These are phyloP conservation scores for Poecilia latipinna DNA, from an alignment of 2,113 vertebrate species.

Conservation along the genomic window DNA sequence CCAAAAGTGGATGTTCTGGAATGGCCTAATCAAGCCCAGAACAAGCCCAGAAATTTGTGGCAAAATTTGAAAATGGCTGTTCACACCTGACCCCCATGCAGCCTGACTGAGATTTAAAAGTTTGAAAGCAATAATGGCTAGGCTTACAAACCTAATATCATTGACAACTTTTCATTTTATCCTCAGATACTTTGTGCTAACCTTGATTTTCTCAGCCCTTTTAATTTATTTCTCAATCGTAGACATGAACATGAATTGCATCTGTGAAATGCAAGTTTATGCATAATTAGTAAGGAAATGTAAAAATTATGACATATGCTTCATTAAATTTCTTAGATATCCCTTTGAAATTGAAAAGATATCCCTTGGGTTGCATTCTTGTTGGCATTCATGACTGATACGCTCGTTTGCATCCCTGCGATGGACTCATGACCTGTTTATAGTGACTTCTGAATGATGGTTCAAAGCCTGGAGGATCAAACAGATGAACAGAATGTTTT, in stretches of 20 bases:
- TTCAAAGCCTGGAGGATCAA: neutral
- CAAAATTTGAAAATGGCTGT: too few relatives aligned
- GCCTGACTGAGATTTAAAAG: too few relatives aligned
- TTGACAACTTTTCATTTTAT: neutral
- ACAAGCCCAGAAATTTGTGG: too few relatives aligned
- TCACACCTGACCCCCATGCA: too few relatives aligned
- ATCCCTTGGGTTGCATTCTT: too few relatives aligned
- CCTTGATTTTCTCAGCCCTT: neutral
- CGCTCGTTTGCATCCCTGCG: neutral
- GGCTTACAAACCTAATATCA: neutral
- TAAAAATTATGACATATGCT: neutral
- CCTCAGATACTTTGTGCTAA: neutral
- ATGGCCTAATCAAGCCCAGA: too few relatives aligned
- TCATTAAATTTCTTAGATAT: neutral
- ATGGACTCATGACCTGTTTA: neutral
- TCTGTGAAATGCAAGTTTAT: neutral
- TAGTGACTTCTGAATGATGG: neutral
- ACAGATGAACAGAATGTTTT: neutral
- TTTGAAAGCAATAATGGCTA: neutral
- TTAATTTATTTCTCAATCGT: too few relatives aligned
- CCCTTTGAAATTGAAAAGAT: too few relatives aligned
- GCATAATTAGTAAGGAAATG: neutral
- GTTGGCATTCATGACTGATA: neutral
- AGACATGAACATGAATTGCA: too few relatives aligned
- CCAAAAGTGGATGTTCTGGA: too few relatives aligned